phyloP scores from a whole-genome alignment of 2,113 vertebrate species.

The Sprattus sprattus region DNA sequence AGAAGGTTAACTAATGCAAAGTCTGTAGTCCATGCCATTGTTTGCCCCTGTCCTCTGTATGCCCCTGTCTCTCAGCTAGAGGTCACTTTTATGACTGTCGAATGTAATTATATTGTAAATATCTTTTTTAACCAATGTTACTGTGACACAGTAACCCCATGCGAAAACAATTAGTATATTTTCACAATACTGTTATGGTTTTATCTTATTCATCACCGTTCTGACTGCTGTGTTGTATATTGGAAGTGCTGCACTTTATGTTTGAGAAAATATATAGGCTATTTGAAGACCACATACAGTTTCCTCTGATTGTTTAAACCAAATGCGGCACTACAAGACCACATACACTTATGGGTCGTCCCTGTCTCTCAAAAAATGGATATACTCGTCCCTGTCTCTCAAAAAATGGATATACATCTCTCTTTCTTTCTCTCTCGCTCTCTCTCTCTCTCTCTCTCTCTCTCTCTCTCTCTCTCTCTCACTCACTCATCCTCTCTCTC shows the following conservation, averaged over 20 bases:
- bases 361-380: slow-evolving; percentile 18
- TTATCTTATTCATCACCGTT: neutral
- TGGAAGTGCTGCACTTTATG: neutral
- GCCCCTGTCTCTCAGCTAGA: neutral
- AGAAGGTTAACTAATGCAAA: neutral
- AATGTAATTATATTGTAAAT: neutral
- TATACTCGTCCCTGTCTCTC: neutral
- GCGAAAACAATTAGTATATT: neutral
- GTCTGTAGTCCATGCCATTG: neutral
- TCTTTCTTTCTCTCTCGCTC: no score
- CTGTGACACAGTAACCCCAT: neutral
- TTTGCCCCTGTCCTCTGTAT: neutral
- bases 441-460: neutral
- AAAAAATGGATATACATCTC: neutral
- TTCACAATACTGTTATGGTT: neutral
- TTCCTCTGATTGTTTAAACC: slow-evolving; percentile 24
- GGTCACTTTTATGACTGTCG: neutral
- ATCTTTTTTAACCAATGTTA: neutral
- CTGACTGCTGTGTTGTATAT: neutral
- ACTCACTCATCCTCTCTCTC: slow-evolving; percentile 40
- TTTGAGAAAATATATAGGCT: neutral
- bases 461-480: neutral
- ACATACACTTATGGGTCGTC: slow-evolving; percentile 24
- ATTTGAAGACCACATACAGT: neutral
- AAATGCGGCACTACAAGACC: slow-evolving; percentile 38